A percentile compares a stretch with the other conserved stretches of the same genome.
Conservation (phyloP, 2,113 vertebrate species). For the Emydura subglobosa region DNA sequence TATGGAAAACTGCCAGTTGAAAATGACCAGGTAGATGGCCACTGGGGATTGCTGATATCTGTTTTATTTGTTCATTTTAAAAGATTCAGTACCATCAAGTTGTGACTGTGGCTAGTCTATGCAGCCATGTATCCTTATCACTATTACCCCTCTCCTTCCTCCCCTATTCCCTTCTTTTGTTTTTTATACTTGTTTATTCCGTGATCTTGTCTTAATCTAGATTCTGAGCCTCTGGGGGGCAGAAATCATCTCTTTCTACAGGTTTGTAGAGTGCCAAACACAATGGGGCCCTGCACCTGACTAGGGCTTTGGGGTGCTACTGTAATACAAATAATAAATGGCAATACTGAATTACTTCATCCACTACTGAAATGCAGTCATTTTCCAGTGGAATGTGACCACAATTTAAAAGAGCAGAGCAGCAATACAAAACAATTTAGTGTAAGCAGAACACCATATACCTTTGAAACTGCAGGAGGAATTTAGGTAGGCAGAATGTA, state of each 20-base stretch:
- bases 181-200: not conserved
- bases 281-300: not conserved
- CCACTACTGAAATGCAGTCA: accelerated
- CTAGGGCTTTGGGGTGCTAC: accelerated
- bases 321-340: not conserved
- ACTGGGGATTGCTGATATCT: not conserved
- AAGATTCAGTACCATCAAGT: not conserved
- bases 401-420: not conserved
- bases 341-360: accelerated
- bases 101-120: not conserved
- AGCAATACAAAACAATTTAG: not conserved
- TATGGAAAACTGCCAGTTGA: not conserved
- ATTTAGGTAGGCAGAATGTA: slow-evolving; percentile 7
- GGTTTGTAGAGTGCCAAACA: accelerated
- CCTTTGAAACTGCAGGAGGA: not conserved
- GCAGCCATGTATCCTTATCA: not conserved
- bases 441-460: accelerated
- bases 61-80: not conserved
- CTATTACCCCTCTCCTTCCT: not conserved
- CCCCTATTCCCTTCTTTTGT: not conserved
- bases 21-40: not conserved
- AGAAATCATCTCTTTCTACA: too few species aligned
- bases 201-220: not conserved
- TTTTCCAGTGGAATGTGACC: accelerated
- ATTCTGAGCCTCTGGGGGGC: too few species aligned